Base-by-base conservation (phyloP, 2,797 vertebrate genomes). In the Phalanger gymnotis region DNA sequence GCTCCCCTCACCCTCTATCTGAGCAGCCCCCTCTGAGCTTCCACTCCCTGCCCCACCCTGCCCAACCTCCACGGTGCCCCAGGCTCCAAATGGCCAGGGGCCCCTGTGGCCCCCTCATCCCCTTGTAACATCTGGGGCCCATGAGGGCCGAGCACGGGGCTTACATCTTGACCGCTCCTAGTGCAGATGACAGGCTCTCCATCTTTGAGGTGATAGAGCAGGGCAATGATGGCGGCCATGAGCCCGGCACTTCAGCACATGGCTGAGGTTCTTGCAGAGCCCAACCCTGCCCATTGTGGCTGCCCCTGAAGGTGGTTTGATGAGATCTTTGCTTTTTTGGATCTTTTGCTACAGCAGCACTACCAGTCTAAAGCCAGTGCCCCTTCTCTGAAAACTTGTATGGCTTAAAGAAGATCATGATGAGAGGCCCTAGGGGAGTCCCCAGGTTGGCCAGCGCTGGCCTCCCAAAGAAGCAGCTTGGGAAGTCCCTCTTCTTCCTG, bases 331-430 rank as follows among this genome's bases (percentile, higher is more conserved):
- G 92, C 99, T 91, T 90, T 99, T 2, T 98, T 99, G 95, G 99
- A 99, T 94, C 47, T 99, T 53, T 98, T 99, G 94, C 99, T 99
- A 4, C 99, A 99, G 98, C 99, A 99, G 96, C 99, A 99, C 97
- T 99, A 99, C 96, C 98, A 99, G 94, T 99, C 98, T 1, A 98
- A 98, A 96, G 99, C 99, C 97, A 99, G 99, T 0, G 99, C 25
- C 99, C 99, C 19, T 99, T 99, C 98, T 99, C 99, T 0, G 99
- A 99, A 97, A 99, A 99, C 98, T 99, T 99, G 96, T 99, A 99
- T 0, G 98, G 99, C 93, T 97, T 99, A 93, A 99, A 99, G 97
- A 98, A 99, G 19, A 98, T 99, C 2, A 96, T 98, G 0, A 19
- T 94, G 34, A 96, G 96, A 56, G 96, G 55, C 0, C 40, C 57